Percentiles rank a stretch among this genome's conserved stretches.
These are phyloP conservation scores for Elaphurus davidianus DNA, from an alignment of 2,113 vertebrate species.

Conservation along the genomic window DNA sequence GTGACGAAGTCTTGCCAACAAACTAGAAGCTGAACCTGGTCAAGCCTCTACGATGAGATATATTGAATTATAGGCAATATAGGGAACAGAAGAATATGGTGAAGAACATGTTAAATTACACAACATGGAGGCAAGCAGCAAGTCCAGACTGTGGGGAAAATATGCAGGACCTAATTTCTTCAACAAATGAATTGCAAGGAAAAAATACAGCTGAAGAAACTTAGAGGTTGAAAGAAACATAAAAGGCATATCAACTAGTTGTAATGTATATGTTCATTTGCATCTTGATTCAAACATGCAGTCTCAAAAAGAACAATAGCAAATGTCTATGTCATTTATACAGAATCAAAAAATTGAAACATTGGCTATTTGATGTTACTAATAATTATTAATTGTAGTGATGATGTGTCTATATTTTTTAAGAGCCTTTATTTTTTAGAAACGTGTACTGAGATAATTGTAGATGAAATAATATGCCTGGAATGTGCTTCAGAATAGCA, in stretches of 20 bases:
- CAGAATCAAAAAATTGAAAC: background rate
- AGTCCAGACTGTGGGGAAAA: background rate
- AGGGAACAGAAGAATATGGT: background rate
- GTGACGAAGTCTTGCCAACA: background rate
- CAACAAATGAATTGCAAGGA: background rate
- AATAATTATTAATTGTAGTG: background rate
- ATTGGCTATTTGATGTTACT: background rate
- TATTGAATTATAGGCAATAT: background rate
- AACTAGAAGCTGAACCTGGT: slow-evolving; percentile 22
- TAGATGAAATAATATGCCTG: background rate
- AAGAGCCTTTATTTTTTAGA: background rate
- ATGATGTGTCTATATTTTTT: background rate
- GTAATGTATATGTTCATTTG: background rate
- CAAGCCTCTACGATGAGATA: background rate
- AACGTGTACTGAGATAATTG: background rate
- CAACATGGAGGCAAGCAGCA: background rate
- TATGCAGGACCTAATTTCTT: background rate
- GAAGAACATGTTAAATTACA: background rate
- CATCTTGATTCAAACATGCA: background rate
- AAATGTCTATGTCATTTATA: background rate
- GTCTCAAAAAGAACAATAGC: background rate
- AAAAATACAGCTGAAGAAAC: background rate
- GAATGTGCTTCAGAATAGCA: background rate
- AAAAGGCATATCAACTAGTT: background rate
- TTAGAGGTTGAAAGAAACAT: background rate